Conservation (phyloP, 1,140 invertebrate species). For the Trichonephila clavipes region DNA sequence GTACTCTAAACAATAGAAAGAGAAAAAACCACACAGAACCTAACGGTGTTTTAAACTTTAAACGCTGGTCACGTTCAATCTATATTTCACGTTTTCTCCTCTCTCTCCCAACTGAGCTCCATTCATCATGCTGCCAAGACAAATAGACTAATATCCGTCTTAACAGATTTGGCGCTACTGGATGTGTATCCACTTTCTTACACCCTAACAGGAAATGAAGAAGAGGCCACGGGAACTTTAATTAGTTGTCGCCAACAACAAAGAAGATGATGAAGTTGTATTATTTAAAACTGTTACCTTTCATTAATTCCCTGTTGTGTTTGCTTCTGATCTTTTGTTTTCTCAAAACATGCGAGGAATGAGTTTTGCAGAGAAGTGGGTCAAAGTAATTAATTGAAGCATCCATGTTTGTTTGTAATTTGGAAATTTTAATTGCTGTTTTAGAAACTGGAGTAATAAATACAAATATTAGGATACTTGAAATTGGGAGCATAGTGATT, state of each 20-base stretch:
- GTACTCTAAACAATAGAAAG: constrained; percentile 10
- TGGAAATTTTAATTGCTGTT: too few species aligned
- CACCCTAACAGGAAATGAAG: neutral
- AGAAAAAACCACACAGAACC: neutral
- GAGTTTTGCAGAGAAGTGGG: constrained; percentile 5
- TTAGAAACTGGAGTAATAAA: too few species aligned
- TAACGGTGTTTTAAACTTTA: constrained; percentile 37
- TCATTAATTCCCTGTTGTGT: constrained; percentile 20
- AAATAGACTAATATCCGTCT: constrained; percentile 72
- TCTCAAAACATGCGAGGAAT: neutral
- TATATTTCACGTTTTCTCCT: constrained; percentile 56
- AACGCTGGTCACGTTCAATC: constrained; percentile 42
- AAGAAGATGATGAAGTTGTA: constrained; percentile 57
- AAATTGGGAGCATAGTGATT: too few species aligned
- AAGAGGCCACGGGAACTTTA: neutral
- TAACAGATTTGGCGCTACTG: constrained; percentile 36
- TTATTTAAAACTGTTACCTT: neutral
- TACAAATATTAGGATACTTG: too few species aligned
- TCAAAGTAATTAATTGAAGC: constrained; percentile 37
- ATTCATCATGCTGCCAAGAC: constrained; percentile 43
- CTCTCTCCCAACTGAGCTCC: neutral
- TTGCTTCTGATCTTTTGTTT: neutral
- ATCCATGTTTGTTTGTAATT: neutral
- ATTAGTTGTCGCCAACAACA: constrained; percentile 65
- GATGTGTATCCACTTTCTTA: constrained; percentile 39